phyloP scores from a whole-genome alignment of 30 jellyfish, hydroid and myxozoan genomes.

The Catostylus mosaicus region DNA sequence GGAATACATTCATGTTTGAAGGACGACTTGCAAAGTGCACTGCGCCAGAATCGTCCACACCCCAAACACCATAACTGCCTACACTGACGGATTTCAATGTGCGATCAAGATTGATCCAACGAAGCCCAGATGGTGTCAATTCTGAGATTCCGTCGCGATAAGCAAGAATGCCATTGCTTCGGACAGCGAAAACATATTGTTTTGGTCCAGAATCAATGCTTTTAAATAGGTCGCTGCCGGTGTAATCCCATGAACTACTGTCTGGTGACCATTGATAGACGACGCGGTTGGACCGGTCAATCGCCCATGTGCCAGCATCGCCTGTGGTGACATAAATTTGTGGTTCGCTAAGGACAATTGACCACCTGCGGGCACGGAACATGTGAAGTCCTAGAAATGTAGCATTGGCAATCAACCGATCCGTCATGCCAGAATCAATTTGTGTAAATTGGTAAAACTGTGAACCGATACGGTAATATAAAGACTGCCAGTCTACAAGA shows the following conservation, averaged over 20 bases:
- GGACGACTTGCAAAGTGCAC: constrained; percentile 59
- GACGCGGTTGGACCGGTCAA: constrained; percentile 13
- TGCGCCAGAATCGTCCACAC: constrained; percentile 22
- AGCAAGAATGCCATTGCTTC: constrained; percentile 26
- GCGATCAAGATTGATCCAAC: constrained; percentile 43
- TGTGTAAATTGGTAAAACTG: too few species aligned
- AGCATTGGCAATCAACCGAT: constrained; percentile 19
- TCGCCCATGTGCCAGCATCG: constrained; percentile 79
- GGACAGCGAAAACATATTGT: constrained; percentile 32
- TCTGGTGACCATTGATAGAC: constrained; percentile 29
- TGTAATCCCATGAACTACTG: constrained; percentile 43
- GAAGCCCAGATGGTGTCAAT: constrained; percentile 49
- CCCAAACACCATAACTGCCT: constrained; percentile 79
- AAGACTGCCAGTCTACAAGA: not conserved
- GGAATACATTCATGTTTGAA: not conserved
- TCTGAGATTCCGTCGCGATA: constrained; percentile 64
- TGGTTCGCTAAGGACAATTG: not conserved
- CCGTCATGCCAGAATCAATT: constrained; percentile 62
- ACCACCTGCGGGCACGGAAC: constrained; percentile 7
- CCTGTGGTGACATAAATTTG: constrained; percentile 53
- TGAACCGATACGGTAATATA: not conserved
- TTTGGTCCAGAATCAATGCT: constrained; percentile 69
- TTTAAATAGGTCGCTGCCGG: constrained; percentile 38
- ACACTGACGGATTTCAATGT: constrained; percentile 47
- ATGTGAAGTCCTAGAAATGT: constrained; percentile 24